Base-by-base conservation (phyloP, 2,888 invertebrate genomes). In the Cryptus armator region DNA sequence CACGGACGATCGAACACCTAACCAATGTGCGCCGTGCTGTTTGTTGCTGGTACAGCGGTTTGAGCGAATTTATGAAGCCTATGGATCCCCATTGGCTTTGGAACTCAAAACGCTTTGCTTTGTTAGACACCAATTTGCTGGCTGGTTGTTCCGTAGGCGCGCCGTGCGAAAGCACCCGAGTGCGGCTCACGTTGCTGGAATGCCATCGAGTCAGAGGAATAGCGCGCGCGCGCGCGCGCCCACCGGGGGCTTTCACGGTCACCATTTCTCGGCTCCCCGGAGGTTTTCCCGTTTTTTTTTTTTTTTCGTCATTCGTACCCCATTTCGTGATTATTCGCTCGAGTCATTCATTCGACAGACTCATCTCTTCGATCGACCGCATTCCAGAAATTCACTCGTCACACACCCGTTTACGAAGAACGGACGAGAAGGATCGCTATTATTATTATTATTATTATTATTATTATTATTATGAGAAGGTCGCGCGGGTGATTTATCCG, bases 1-100 rank as follows among this genome's bases (percentile, higher is more conserved):
- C 70, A 86, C 70, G 83, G 68, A 85, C 84, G 86, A 87, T 82
- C 76, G 83, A 81, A 51, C 78, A 72, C 19, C 6, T 19, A 16
- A 44, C 44, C 3, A 71, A 76, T 71, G 62, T 46, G 16, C 6
- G 0, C 4, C 56, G 56, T 19, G 56, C 19, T 24, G 24, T 56
- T 7, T 56, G 53, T 19, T 24, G 56, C 56, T 43, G 43, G 3
- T 44, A 12, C 32, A 14, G n/a, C 32, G 3, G 1, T 7, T 12
- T 46, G n/a, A 59, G 59, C 48, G 75, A 51, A 48, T 48, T 37
- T 37, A 29, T 12, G 19, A 59, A 32, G n/a, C 19, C 46, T 24
- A 3, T 2, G 24, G 24, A 9, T 10, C n/a, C 14, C 48, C 48
- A 56, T 53, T 24, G 79, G 48, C 53, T 64, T 29, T 10, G 46